Evolutionary conservation across 2,113 vertebrate genomes (phyloP), one percentile per base, ranked within the genome.

Genomic region (Cynoglossus semilaevis): DNA sequence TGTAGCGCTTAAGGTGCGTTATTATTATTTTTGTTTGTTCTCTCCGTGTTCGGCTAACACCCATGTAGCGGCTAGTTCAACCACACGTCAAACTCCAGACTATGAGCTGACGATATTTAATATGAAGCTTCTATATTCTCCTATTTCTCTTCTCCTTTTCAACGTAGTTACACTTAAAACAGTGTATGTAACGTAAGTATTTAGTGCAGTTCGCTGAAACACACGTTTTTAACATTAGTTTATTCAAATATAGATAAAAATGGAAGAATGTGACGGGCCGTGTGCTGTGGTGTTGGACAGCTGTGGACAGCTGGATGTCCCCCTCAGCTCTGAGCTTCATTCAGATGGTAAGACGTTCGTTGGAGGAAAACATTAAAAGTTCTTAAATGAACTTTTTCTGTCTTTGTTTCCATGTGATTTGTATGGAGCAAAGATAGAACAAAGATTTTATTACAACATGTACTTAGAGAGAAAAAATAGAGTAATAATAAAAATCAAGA

Each of bases 291-390:
- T 11, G 11, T 58, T 76, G 35, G 35, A 48, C 41, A 51, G 34
- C 0, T 49, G 51, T 55, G 59, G 16, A 57, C 46, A 4, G 45
- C 51, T 53, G 48, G n/a, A 14, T 42, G 53, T 62, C 15, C 35
- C 52, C n/a, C 36, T 44, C 22, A 64, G 64, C 67, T 37, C 67
- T 40, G 53, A 67, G 48, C 70, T 83, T 17, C 52, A 66, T 35
- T 61, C 4, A 11, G 70, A 77, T 3, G 82, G 82, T 85, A 63
- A 81, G 52, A 29, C 22, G 2, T 6, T 29, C 22, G 22, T 29
- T 6, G 22, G 22, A 29, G 22, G 6, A 29, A 29, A 29, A 2
- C 2, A 29, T 29, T 29, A 29, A 29, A 29, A 29, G 22, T 29
- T 29, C 2, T 29, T 29, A 2, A 29, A 29, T 29, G 6, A 29